Percentiles rank a stretch among this genome's conserved stretches.
Evolutionary conservation across 2,113 vertebrate genomes (phyloP).

Genomic region (Alectura lathami): DNA sequence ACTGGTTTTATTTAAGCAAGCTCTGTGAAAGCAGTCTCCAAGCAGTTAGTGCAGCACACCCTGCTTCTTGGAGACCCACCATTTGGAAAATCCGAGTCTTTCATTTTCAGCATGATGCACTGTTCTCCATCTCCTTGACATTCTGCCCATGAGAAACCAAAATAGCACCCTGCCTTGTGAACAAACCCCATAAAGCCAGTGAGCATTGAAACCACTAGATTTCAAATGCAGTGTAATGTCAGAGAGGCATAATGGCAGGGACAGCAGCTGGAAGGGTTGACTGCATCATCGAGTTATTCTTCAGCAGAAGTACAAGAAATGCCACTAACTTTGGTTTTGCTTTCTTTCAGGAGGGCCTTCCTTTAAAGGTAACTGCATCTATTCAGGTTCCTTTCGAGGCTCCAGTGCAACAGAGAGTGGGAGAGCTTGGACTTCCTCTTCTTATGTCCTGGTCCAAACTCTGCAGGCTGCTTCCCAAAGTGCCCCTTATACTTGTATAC

Average conservation of each 20-base stretch:
- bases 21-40: neutral
- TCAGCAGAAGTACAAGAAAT: constrained; percentile 41
- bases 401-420: neutral
- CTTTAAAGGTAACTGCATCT: neutral
- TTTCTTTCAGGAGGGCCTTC: constrained; percentile 31
- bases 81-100: neutral
- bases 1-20: neutral
- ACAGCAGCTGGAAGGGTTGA: constrained; percentile 37
- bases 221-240: neutral
- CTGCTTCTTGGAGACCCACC: neutral
- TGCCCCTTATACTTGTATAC: neutral
- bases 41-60: neutral
- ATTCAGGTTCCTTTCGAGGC: neutral
- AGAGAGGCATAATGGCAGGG: constrained; percentile 31
- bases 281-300: neutral
- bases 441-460: neutral
- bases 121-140: neutral
- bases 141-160: neutral
- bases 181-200: neutral
- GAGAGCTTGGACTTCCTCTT: neutral
- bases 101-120: neutral
- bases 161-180: constrained; percentile 50
- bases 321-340: constrained; percentile 26
- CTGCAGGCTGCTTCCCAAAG: neutral
- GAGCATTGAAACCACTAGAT: neutral